Evolutionary conservation across 2,888 invertebrate species (phyloP).

Genomic region (Parnassius apollo): DNA sequence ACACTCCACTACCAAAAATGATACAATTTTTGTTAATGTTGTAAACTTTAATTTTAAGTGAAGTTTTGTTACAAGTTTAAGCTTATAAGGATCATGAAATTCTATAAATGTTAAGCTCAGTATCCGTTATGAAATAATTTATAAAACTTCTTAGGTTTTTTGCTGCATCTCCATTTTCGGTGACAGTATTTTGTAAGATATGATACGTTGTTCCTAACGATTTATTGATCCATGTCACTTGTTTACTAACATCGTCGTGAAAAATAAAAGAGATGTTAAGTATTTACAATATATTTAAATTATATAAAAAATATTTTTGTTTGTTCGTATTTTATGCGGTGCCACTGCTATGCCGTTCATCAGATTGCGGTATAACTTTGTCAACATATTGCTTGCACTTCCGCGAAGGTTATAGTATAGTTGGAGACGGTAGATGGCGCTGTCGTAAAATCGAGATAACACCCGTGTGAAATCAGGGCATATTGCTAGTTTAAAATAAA

Average conservation of each 20-base stretch:
- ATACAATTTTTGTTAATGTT: constrained; percentile 24
- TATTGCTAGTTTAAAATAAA: no score
- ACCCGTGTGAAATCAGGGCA: no score
- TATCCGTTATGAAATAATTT: constrained; percentile 25
- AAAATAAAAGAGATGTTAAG: no score
- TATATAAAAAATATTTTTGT: no score
- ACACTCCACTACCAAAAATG: constrained; percentile 25
- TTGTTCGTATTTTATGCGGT: no score
- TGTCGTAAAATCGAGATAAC: no score
- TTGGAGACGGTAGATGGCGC: no score
- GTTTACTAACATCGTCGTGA: background rate
- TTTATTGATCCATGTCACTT: constrained; percentile 12
- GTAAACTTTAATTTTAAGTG: constrained; percentile 17
- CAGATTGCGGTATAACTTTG: no score
- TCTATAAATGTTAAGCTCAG: constrained; percentile 17
- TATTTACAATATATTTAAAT: no score
- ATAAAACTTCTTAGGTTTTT: constrained; percentile 18
- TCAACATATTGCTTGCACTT: no score
- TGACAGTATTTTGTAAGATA: constrained; percentile 19
- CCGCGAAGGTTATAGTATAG: no score
- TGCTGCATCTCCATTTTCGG: constrained; percentile 13
- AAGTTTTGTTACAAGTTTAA: constrained; percentile 26
- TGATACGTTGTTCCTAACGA: constrained; percentile 13
- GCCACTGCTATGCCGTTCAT: no score
- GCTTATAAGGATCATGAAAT: constrained; percentile 22